Base-by-base conservation (phyloP, 2,113 vertebrate genomes). In the Willisornis vidua region DNA sequence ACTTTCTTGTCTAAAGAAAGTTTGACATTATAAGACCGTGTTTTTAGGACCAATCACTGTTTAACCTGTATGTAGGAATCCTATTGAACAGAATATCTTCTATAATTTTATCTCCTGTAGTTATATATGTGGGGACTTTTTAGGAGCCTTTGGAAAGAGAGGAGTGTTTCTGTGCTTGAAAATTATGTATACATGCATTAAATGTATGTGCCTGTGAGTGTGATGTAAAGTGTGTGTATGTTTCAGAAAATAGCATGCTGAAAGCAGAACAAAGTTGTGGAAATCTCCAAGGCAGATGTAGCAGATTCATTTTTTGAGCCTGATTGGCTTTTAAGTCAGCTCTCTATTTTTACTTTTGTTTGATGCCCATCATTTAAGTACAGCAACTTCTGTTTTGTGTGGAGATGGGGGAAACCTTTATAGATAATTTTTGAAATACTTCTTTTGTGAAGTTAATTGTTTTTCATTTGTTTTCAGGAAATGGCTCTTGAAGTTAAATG, bases 401-500 rank as follows among this genome's bases (percentile, higher is more conserved):
- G 57, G 26, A 57, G n/a, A n/a, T 13, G 11, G 13, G 29, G 23
- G 10, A 73, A 85, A 65, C 28, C 31, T 9, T 71, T 77, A 54
- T 12, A 65, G 63, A 12, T 52, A 19, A 68, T 65, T 89, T 71
- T 28, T 6, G 46, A 85, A 67, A 59, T 54, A 61, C 48, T 94
- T 94, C 9, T 93, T 92, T 33, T 75, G 58, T 95, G 61, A 79
- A 88, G 62, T 54, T 89, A 52, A 91, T 78, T 91, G 73, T 24
- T 90, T 96, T 92, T 95, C 92, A 84, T 85, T 95, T 92, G 62
- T 96, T 97, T 94, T 66, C 91, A 99, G 99, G 98, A 98, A 97
- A 98, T 98, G 96, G 95, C 97, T 97, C 97, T 96, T 95, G 91
- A 95, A 91, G 87, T 97, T 98, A 98, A 97, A 98, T 98, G 98